Evolutionary conservation across 2,797 vertebrate genomes (phyloP), one percentile per base, ranked within the genome.

Genomic region (Dipus sagitta): DNA sequence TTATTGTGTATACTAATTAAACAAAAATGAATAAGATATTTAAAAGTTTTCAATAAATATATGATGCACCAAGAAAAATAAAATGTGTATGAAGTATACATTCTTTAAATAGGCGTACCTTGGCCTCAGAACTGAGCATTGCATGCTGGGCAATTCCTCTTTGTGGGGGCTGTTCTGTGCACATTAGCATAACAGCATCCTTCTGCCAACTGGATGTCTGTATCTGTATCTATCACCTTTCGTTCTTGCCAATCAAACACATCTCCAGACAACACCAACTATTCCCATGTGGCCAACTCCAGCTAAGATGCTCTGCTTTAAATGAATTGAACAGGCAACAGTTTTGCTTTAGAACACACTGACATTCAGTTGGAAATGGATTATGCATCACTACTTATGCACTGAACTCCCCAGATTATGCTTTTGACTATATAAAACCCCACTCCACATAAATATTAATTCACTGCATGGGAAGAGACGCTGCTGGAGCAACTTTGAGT

Each of bases 361-460:
- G 3, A 76, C 5, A 79, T 94, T 79, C 67, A 58, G 26, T 83
- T 81, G 23, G 62, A 86, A 86, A 85, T 2, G 81, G 10, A 34
- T 24, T 28, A 32, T 64, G 24, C 32, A 32, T 42, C 78, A 42
- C 52, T 74, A 20, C 18, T 89, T 92, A 72, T 54, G 64, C 11
- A 75, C 47, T 90, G 91, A 94, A 94, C 79, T 92, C 47, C 38
- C 54, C 87, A 74, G n/a, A 17, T 77, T 76, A 38, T 38, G 0
- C 11, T 91, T 86, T 84, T 21, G 11, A 80, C 54, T 70, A 71
- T 80, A 32, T 91, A 87, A 92, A 84, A 77, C 84, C 3, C 30
- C 67, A 4, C 17, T 74, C 20, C 42, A 75, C 21, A 52, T 94
- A 91, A 92, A 88, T 86, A 88, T 95, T 86, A 86, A 92, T 79